Conservation (phyloP, 2,797 vertebrate genomes). For the Amphiprion clarkii region DNA sequence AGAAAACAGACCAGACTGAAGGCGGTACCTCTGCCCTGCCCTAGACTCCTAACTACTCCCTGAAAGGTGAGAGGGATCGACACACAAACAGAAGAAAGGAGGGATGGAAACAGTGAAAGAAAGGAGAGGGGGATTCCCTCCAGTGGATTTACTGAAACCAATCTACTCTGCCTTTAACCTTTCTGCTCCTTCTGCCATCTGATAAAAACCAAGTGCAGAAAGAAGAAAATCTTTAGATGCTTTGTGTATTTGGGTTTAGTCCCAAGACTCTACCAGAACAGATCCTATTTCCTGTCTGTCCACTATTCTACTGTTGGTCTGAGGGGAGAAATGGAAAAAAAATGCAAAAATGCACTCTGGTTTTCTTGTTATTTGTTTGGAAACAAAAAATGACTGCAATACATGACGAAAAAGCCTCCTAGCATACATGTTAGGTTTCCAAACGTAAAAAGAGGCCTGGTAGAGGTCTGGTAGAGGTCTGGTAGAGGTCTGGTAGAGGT, state of each 20-base stretch:
- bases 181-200: constrained; percentile 27
- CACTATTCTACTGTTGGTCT: too few relatives aligned
- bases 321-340: too few relatives aligned
- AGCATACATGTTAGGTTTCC: too few relatives aligned
- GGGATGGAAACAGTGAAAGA: constrained; percentile 34
- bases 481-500: too few relatives aligned
- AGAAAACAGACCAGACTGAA: constrained; percentile 20
- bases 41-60: constrained; percentile 41
- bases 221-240: constrained; percentile 15
- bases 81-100: constrained; percentile 25
- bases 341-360: too few relatives aligned
- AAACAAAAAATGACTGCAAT: too few relatives aligned
- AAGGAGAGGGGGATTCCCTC: constrained; percentile 53
- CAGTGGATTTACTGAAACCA: constrained; percentile 60
- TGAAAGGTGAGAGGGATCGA: constrained; percentile 45
- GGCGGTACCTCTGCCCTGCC: constrained; percentile 27
- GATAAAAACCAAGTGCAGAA: constrained; percentile 19
- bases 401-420: too few relatives aligned
- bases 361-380: too few relatives aligned
- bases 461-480: too few relatives aligned
- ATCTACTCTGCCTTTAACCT: constrained; percentile 59
- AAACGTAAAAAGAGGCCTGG: too few relatives aligned
- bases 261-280: too few relatives aligned
- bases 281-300: too few relatives aligned
- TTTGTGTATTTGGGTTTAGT: constrained; percentile 8